These are phyloP conservation scores for Noctilio leporinus DNA, from an alignment of 2,113 vertebrate genomes.

Conservation along the genomic window DNA sequence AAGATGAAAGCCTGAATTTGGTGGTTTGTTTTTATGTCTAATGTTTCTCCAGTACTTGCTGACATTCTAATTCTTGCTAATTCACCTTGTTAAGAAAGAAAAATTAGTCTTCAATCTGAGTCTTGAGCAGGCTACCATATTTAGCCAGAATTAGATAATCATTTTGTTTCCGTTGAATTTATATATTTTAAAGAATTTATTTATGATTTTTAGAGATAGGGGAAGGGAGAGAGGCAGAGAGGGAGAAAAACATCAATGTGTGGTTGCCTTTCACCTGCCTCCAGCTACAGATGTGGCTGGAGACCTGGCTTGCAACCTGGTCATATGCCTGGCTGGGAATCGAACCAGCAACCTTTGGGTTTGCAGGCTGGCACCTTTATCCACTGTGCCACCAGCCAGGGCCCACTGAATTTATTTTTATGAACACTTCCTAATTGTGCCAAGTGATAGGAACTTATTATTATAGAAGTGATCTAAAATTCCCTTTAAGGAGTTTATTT, in stretches of 20 bases:
- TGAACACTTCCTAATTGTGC: neutral
- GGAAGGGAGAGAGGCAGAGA: no score
- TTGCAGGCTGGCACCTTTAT: no score
- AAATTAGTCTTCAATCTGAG: neutral
- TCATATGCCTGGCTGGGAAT: no score
- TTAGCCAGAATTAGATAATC: neutral
- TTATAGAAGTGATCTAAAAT: neutral
- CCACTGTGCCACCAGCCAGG: no score
- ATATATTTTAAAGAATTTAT: no score
- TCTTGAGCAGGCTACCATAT: neutral
- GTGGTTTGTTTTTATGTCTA: neutral
- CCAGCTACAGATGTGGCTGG: no score
- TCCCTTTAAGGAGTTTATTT: neutral
- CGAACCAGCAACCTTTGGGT: no score
- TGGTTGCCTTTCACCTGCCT: no score
- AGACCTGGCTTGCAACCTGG: no score
- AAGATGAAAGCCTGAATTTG: neutral
- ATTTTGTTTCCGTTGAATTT: neutral
- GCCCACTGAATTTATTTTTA: neutral
- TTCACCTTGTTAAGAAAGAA: neutral
- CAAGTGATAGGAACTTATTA: neutral
- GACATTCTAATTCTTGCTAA: neutral
- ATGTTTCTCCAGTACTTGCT: neutral
- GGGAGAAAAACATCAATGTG: no score
- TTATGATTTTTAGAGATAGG: no score